Percentiles rank a stretch among this genome's conserved stretches.
These are phyloP conservation scores for Palythoa heliodiscus DNA, from an alignment of 92 coral and sea anemone species.

Conservation along the genomic window DNA sequence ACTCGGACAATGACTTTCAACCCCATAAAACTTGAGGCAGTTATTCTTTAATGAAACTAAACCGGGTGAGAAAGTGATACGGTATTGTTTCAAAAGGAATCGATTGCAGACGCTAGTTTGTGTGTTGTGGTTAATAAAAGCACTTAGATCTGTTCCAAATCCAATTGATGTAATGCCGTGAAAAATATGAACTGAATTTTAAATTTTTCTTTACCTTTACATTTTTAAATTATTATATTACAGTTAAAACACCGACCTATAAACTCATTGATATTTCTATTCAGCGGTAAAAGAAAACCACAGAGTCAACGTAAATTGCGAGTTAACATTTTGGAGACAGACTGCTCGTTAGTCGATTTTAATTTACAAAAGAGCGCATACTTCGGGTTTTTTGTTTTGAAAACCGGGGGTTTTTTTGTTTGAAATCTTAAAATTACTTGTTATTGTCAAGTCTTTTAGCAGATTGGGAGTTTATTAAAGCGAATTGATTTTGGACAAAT, in stretches of 20 bases:
- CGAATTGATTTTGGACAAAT: slow-evolving; percentile 20
- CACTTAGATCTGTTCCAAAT: background rate
- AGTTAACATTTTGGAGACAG: background rate
- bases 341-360: background rate
- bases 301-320: too few species aligned
- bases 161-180: background rate
- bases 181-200: background rate
- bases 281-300: too few species aligned
- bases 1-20: slow-evolving; percentile 20
- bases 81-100: slow-evolving; percentile 9
- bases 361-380: background rate
- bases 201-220: background rate
- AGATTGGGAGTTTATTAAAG: background rate
- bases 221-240: background rate
- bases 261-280: too few species aligned
- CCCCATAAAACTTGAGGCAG: background rate
- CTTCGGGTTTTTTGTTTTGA: background rate
- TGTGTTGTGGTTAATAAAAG: slow-evolving; percentile 8
- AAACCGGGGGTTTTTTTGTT: background rate
- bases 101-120: background rate
- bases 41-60: background rate
- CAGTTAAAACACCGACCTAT: too few species aligned
- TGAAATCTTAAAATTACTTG: background rate
- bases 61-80: slow-evolving; percentile 3
- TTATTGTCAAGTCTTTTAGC: background rate